A percentile compares a stretch with the other conserved stretches of the same genome.
Conservation (phyloP, 35 echinoderm and acorn worm genomes). For the Heliocidaris erythrogramma region DNA sequence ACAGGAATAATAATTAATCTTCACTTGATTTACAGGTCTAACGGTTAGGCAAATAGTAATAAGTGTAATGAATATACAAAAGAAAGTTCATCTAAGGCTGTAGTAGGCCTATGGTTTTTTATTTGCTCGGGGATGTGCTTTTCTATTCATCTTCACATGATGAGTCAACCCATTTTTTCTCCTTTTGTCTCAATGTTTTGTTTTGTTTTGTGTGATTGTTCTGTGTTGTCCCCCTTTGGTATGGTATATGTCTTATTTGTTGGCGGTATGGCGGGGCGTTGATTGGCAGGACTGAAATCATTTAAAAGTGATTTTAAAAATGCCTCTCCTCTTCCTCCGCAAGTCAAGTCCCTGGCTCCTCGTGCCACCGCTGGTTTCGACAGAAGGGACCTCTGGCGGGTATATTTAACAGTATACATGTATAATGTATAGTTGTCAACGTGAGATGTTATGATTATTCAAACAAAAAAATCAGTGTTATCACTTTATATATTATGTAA, state of each 20-base stretch:
- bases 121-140: no score
- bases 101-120: no score
- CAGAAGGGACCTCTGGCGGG: constrained; percentile 12
- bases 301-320: background rate
- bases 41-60: no score
- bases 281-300: background rate
- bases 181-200: background rate
- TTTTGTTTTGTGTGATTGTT: background rate
- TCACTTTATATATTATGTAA: no score
- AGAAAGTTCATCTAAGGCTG: no score
- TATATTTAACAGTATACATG: background rate
- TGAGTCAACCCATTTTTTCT: no score
- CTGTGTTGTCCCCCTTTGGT: background rate
- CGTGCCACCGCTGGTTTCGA: constrained; percentile 5
- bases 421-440: background rate
- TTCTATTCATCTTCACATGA: no score
- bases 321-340: background rate
- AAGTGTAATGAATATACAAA: no score
- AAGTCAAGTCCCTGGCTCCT: constrained; percentile 8
- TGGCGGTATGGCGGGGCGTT: background rate
- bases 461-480: no score
- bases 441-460: background rate
- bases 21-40: no score
- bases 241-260: background rate
- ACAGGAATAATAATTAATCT: no score